Evolutionary conservation across 2,888 invertebrate genomes (phyloP).

Genomic region (Aproaerema taeniolella): DNA sequence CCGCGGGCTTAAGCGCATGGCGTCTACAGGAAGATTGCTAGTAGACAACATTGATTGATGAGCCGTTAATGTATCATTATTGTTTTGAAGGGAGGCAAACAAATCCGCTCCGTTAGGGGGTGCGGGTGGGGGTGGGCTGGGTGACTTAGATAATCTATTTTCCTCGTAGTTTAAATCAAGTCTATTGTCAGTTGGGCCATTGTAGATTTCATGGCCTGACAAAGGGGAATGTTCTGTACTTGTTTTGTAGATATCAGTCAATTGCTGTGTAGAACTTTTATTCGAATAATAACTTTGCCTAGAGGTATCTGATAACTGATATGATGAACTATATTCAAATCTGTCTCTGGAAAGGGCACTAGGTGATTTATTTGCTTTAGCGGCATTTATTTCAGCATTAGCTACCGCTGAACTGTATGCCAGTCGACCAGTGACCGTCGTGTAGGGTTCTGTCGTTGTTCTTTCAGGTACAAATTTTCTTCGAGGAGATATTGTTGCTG

Average conservation of each 20-base stretch:
- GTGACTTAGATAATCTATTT: conserved; percentile 69
- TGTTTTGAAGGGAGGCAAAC: conserved; percentile 65
- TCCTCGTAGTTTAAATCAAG: conserved; percentile 70
- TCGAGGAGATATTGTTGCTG: conserved; percentile 76
- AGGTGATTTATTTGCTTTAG: conserved; percentile 68
- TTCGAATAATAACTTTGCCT: conserved; percentile 56
- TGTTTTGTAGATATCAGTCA: conserved; percentile 73
- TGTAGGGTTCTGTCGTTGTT: conserved; percentile 79
- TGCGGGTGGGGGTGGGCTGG: conserved; percentile 90
- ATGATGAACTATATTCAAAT: conserved; percentile 76
- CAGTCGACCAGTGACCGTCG: conserved; percentile 80
- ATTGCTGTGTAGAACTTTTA: conserved; percentile 51
- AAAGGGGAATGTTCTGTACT: conserved; percentile 79
- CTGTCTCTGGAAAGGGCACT: conserved; percentile 76
- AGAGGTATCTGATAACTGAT: conserved; percentile 57
- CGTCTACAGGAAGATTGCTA: conserved; percentile 47
- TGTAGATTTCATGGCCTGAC: conserved; percentile 80
- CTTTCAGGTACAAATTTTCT: conserved; percentile 76
- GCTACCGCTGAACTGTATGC: conserved; percentile 83
- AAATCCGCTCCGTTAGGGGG: conserved; percentile 80
- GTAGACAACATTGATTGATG: conserved; percentile 54
- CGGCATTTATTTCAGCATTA: conserved; percentile 78
- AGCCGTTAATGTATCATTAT: conserved; percentile 38
- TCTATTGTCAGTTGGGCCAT: conserved; percentile 66
- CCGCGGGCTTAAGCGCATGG: conserved; percentile 80